Evolutionary conservation across 2,888 invertebrate genomes (phyloP).

Genomic region (Drosophila picticornis): DNA sequence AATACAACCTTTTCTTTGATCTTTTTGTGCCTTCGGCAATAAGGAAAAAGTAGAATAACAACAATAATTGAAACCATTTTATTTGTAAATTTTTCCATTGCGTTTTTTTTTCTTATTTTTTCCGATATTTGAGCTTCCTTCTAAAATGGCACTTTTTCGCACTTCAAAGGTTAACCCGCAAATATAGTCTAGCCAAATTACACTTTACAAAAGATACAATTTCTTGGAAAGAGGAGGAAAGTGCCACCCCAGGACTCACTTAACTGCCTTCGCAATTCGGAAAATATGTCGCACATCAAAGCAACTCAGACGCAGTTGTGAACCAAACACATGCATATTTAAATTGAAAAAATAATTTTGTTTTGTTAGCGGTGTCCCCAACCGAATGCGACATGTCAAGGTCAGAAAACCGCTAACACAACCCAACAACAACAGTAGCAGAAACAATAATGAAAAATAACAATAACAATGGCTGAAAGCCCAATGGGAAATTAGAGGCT

Average conservation of each 20-base stretch:
- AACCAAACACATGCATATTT: conserved; percentile 34
- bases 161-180: conserved; percentile 48
- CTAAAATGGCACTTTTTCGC: conserved; percentile 39
- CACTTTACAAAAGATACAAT: conserved; percentile 33
- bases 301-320: conserved; percentile 22
- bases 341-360: conserved; percentile 37
- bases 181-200: conserved; percentile 42
- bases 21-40: not conserved
- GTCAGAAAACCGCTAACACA: conserved; percentile 27
- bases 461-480: conserved; percentile 11
- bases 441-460: conserved; percentile 1
- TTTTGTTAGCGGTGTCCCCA: conserved; percentile 13
- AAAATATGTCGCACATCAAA: conserved; percentile 52
- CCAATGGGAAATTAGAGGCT: conserved; percentile 45
- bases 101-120: not conserved
- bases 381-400: conserved; percentile 53
- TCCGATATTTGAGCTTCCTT: conserved; percentile 20
- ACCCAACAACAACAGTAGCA: not conserved
- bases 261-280: not conserved
- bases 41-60: not conserved
- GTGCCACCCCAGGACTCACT: not conserved
- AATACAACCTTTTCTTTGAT: not conserved
- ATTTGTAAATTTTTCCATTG: conserved; percentile 3
- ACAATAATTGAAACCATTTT: not conserved
- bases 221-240: conserved; percentile 24